Evolutionary conservation across 2,113 vertebrate species (phyloP).

Genomic region (Oryzias melastigma): DNA sequence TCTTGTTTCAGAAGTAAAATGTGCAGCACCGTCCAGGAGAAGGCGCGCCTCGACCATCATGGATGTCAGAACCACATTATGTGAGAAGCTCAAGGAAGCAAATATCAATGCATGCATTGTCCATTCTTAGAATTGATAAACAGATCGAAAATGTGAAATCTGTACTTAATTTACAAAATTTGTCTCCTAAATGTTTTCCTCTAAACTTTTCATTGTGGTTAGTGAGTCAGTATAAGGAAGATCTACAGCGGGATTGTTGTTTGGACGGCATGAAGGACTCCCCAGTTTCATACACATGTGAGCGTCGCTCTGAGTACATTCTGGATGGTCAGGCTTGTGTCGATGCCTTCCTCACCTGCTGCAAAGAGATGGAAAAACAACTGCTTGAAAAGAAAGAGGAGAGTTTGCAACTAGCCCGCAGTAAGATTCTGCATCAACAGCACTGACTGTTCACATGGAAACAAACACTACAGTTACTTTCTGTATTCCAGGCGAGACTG

Average conservation of each 20-base stretch:
- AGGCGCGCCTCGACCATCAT: conserved; percentile 48
- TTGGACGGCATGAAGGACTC: conserved; percentile 79
- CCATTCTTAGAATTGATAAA: too few species aligned
- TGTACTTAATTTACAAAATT: too few species aligned
- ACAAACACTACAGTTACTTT: too few species aligned
- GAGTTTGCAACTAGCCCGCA: conserved; percentile 53
- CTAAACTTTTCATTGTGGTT: neutral
- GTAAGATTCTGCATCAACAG: conserved; percentile 49
- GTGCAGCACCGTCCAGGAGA: conserved; percentile 40
- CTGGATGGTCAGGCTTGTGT: conserved; percentile 64
- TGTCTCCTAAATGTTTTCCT: too few species aligned
- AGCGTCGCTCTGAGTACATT: conserved; percentile 73
- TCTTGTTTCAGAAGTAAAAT: conserved; percentile 60
- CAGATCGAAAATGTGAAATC: too few species aligned
- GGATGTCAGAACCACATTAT: conserved; percentile 48
- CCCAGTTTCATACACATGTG: conserved; percentile 74
- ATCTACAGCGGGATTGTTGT: conserved; percentile 73
- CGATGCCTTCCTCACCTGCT: conserved; percentile 83
- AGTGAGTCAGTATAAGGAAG: conserved; percentile 71
- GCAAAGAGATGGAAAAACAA: conserved; percentile 51
- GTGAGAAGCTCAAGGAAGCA: conserved; percentile 31
- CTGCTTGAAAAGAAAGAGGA: conserved; percentile 23
- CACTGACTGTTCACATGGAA: too few species aligned
- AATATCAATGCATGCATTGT: too few species aligned
- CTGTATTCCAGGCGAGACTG: conserved; percentile 45